A percentile compares a stretch with the other conserved stretches of the same genome.
Conservation (phyloP, 1,140 invertebrate species). For the Campoletis sonorensis region DNA sequence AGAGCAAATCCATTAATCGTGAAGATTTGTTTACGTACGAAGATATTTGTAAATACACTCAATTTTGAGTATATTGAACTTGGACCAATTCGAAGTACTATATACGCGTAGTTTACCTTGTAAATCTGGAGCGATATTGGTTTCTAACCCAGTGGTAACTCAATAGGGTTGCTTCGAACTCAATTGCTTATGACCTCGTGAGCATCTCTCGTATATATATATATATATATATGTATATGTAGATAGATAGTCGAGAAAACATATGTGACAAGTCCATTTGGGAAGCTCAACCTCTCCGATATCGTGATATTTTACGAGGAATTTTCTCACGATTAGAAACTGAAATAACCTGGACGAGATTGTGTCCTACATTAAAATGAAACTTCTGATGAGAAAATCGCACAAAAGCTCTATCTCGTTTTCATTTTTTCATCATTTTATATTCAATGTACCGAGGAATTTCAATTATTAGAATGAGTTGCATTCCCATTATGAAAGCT, state of each 20-base stretch:
- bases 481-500: too few species aligned
- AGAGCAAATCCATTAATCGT: too few species aligned
- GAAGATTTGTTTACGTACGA: not conserved
- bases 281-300: not conserved
- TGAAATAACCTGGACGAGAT: not conserved
- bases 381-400: not conserved
- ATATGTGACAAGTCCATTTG: not conserved
- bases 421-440: too few species aligned
- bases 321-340: not conserved
- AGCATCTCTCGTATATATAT: not conserved
- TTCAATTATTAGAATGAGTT: too few species aligned
- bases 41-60: not conserved
- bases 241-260: too few species aligned
- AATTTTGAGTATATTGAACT: conserved; percentile 18
- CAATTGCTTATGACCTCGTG: conserved; percentile 5
- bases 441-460: too few species aligned
- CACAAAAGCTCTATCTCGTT: too few species aligned
- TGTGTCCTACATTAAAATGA: not conserved
- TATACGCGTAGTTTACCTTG: not conserved
- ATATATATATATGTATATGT: too few species aligned
- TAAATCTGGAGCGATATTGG: not conserved
- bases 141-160: not conserved
- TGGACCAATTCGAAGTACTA: not conserved
- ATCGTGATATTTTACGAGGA: not conserved
- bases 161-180: not conserved